Percentiles rank a stretch among this genome's conserved stretches.
These are phyloP conservation scores for Strigamia crassipes DNA, from an alignment of 2,888 invertebrate species.

Conservation along the genomic window DNA sequence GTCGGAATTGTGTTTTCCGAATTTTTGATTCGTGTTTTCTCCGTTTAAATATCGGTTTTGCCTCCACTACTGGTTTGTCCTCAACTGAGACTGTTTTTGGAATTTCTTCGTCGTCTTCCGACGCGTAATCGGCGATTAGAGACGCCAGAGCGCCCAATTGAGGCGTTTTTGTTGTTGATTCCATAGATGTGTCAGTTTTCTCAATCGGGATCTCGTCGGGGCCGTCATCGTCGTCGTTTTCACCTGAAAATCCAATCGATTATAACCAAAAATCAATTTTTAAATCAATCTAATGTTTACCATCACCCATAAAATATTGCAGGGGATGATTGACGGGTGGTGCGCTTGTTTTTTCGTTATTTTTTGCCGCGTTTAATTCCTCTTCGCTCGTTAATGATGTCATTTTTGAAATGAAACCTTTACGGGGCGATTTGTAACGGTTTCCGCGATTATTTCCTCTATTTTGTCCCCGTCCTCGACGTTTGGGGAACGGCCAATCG, in stretches of 20 bases:
- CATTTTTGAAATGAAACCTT: neutral
- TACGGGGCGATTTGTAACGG: neutral
- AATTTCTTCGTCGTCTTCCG: constrained; percentile 57
- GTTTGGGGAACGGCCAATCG: constrained; percentile 29
- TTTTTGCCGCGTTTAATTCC: constrained; percentile 1
- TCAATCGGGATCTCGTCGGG: neutral
- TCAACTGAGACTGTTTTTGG: neutral
- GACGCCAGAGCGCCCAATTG: constrained; percentile 62
- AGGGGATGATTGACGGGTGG: neutral
- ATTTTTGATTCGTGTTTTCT: constrained; percentile 15
- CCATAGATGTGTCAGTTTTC: neutral
- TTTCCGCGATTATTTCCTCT: neutral
- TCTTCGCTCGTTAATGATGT: constrained; percentile 7
- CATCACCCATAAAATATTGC: neutral
- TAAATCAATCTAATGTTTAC: neutral
- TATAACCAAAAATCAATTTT: neutral
- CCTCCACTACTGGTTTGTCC: neutral
- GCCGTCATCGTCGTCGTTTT: constrained; percentile 7
- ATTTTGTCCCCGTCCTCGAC: constrained; percentile 49
- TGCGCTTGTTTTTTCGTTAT: neutral
- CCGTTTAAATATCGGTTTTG: neutral
- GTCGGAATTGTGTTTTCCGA: constrained; percentile 43
- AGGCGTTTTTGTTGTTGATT: neutral
- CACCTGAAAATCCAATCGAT: neutral
- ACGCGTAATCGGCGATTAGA: constrained; percentile 66